These are phyloP conservation scores for Nasonia oneida DNA, from an alignment of 2,888 invertebrate genomes.

Conservation along the genomic window DNA sequence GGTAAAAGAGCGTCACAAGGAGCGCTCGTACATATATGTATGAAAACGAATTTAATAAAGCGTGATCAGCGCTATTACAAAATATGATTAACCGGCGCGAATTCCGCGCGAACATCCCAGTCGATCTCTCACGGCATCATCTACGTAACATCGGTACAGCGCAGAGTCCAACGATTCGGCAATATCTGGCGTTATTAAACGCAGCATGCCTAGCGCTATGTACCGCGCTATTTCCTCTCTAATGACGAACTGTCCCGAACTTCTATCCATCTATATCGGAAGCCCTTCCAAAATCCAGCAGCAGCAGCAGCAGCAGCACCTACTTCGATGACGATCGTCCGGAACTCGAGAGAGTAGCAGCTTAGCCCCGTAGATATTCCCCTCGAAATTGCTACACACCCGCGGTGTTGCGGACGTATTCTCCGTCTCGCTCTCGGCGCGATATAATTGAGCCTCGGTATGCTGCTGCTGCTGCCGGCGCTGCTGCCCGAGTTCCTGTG, in stretches of 20 bases:
- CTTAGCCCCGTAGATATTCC: slow-evolving; percentile 16
- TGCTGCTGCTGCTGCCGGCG: slow-evolving; percentile 59
- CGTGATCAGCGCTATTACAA: no score
- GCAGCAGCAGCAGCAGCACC: neutral
- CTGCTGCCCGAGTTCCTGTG: slow-evolving; percentile 58
- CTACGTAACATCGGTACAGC: neutral
- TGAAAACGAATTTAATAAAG: no score
- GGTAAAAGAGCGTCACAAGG: no score
- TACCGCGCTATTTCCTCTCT: neutral
- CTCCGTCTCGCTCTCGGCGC: slow-evolving; percentile 58
- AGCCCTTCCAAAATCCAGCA: neutral
- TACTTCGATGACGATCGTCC: slow-evolving; percentile 21
- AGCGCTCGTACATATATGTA: no score
- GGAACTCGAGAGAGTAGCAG: neutral
- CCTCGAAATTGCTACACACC: slow-evolving; percentile 43
- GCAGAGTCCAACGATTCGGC: slow-evolving; percentile 19
- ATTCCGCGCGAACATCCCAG: slow-evolving; percentile 6
- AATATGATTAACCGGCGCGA: no score
- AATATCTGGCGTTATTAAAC: slow-evolving; percentile 46
- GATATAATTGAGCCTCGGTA: slow-evolving; percentile 73
- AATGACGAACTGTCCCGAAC: slow-evolving; percentile 30
- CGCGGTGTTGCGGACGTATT: slow-evolving; percentile 34
- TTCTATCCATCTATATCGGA: neutral
- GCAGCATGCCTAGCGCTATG: neutral
- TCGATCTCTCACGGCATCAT: neutral